Evolutionary conservation across 37 sponge, comb jelly and placozoan species (phyloP).

Genomic region (Geodia barretti): DNA sequence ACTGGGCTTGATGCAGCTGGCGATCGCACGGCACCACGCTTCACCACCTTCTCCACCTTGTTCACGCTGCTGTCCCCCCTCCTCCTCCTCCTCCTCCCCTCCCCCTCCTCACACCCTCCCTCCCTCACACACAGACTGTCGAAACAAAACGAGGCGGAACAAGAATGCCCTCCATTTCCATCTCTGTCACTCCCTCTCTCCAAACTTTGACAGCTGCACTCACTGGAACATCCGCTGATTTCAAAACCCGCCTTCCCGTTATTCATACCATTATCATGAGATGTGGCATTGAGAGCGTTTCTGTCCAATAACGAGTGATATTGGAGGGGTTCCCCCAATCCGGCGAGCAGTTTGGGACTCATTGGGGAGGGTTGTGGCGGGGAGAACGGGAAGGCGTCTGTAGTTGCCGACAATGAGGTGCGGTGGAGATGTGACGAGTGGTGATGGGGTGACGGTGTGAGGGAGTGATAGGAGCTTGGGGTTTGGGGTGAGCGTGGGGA

Average conservation of each 20-base stretch:
- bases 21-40: not conserved
- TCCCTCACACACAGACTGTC: not conserved
- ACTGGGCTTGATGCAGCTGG: conserved; percentile 18
- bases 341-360: conserved; percentile 49
- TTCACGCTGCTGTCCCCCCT: too few relatives aligned
- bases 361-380: conserved; percentile 45
- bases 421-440: not conserved
- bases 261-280: not conserved
- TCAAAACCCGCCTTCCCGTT: not conserved
- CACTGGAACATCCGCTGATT: not conserved
- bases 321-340: conserved; percentile 9
- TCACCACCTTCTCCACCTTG: too few relatives aligned
- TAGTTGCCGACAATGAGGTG: not conserved
- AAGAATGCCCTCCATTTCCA: not conserved
- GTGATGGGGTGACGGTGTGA: not conserved
- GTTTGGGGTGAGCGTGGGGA: not conserved
- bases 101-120: not conserved
- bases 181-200: not conserved
- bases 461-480: not conserved
- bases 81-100: not conserved
- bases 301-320: conserved; percentile 2
- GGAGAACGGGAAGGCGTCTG: conserved; percentile 40
- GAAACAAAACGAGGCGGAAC: not conserved
- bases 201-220: not conserved
- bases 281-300: not conserved